phyloP scores from a whole-genome alignment of 35 echinoderm and acorn worm species.

The Ptychodera flava region DNA sequence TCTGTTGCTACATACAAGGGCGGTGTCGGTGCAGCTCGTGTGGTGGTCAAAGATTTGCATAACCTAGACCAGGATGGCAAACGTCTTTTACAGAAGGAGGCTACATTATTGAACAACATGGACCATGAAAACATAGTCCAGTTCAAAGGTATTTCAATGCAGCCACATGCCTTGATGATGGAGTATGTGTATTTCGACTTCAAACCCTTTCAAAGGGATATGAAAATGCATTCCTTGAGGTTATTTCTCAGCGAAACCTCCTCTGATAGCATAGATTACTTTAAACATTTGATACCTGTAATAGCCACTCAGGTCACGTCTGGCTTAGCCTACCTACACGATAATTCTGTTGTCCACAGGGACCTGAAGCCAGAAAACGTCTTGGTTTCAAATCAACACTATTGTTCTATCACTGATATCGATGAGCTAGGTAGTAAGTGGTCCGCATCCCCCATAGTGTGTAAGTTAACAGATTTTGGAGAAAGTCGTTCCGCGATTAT shows the following conservation, averaged over 20 bases:
- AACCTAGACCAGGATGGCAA: background rate
- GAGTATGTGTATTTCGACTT: conserved; percentile 24
- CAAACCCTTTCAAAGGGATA: conserved; percentile 25
- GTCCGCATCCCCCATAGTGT: conserved; percentile 14
- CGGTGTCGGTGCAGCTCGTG: too few species aligned
- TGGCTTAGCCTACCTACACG: conserved; percentile 21
- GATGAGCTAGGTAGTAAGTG: conserved; percentile 2
- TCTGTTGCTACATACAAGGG: too few species aligned
- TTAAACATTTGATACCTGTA: too few species aligned
- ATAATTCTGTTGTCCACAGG: conserved; percentile 8
- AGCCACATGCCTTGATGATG: background rate
- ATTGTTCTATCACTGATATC: background rate
- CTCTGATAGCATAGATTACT: too few species aligned
- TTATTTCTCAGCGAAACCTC: too few species aligned
- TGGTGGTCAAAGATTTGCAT: too few species aligned
- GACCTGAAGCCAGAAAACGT: conserved; percentile 32
- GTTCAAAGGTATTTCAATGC: background rate
- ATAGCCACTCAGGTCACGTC: too few species aligned
- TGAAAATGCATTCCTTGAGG: conserved; percentile 9
- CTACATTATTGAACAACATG: background rate
- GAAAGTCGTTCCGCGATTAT: conserved; percentile 18
- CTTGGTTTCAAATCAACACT: conserved; percentile 22
- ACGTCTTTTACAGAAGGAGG: conserved; percentile 26
- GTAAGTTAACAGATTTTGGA: conserved; percentile 40
- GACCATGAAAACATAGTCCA: conserved; percentile 36